Evolutionary conservation across 2,888 invertebrate species (phyloP).

Genomic region (Chironomus tentans): DNA sequence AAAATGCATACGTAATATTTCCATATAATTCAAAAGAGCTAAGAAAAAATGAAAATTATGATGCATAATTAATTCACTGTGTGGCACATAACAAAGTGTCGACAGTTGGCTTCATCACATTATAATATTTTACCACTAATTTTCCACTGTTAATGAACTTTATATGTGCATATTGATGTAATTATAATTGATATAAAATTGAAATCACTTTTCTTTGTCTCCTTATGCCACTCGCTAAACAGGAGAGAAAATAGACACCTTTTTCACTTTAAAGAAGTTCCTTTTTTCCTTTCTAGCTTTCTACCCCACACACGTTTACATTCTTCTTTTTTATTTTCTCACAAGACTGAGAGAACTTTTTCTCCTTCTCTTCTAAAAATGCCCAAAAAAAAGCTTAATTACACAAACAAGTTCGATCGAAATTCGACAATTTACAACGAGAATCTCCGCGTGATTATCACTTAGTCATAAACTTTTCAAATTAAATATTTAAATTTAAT

Average conservation of each 20-base stretch:
- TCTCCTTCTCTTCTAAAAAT: not conserved
- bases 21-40: too few species aligned
- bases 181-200: not conserved
- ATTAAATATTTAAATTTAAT: not conserved
- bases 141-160: not conserved
- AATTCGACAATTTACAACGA: not conserved
- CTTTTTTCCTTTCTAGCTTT: not conserved
- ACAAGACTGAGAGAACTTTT: not conserved
- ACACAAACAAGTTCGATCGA: not conserved
- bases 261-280: too few species aligned
- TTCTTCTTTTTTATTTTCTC: too few species aligned
- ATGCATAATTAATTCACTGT: not conserved
- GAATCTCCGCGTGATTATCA: not conserved
- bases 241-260: too few species aligned
- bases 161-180: not conserved
- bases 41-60: not conserved
- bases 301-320: not conserved
- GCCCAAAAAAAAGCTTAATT: too few species aligned
- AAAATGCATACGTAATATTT: too few species aligned
- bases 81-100: not conserved
- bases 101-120: not conserved
- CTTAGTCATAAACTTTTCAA: too few species aligned
- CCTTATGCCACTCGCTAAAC: not conserved
- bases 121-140: not conserved
- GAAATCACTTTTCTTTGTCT: not conserved